A percentile compares a stretch with the other conserved stretches of the same genome.
Conservation (phyloP, 2,797 vertebrate genomes). For the Enteromius anoplus region DNA sequence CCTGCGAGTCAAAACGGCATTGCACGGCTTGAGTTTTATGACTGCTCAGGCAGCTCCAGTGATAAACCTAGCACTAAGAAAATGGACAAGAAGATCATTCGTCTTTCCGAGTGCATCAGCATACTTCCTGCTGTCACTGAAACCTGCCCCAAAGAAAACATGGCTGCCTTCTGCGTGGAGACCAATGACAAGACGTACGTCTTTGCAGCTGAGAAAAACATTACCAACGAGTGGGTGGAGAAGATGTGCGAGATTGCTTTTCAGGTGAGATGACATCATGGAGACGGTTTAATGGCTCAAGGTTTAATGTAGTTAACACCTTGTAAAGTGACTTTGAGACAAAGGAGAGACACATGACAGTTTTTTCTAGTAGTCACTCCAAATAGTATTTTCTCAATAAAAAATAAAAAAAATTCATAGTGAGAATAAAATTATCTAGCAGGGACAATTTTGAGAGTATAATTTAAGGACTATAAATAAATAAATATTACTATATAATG, state of each 20-base stretch:
- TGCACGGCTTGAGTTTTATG: slow-evolving; percentile 92
- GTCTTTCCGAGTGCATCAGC: slow-evolving; percentile 90
- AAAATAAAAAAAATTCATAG: background rate
- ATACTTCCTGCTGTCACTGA: slow-evolving; percentile 83
- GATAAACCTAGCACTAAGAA: slow-evolving; percentile 83
- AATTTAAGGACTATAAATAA: background rate
- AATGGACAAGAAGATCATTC: slow-evolving; percentile 91
- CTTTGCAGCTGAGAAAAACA: slow-evolving; percentile 83
- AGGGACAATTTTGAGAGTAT: background rate
- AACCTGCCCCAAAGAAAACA: slow-evolving; percentile 86
- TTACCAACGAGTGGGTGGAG: slow-evolving; percentile 87
- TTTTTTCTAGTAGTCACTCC: background rate
- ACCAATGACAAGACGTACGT: slow-evolving; percentile 89
- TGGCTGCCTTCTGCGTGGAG: slow-evolving; percentile 88
- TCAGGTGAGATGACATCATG: slow-evolving; percentile 75
- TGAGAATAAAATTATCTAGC: background rate
- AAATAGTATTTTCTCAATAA: background rate
- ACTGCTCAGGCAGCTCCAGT: slow-evolving; percentile 70
- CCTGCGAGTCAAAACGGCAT: slow-evolving; percentile 93
- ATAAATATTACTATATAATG: background rate
- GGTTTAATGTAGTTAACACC: background rate
- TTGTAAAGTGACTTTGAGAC: background rate
- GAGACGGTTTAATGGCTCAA: background rate
- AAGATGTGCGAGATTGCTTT: slow-evolving; percentile 92
- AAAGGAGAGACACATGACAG: background rate